A percentile compares a stretch with the other conserved stretches of the same genome.
phyloP scores from a whole-genome alignment of 2,888 invertebrate species.

The Parnassius mnemosyne region DNA sequence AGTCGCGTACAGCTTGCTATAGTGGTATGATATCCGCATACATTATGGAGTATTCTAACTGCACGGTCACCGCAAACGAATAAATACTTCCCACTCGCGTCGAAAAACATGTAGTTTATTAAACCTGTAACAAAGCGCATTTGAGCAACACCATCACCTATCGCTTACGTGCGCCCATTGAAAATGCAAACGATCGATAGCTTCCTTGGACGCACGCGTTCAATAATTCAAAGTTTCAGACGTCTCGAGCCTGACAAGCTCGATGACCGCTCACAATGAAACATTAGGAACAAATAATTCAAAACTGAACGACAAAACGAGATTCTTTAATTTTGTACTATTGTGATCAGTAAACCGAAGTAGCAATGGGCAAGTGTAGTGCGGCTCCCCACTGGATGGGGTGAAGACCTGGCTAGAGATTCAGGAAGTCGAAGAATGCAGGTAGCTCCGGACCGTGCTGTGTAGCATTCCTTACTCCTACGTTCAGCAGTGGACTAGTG shows the following conservation, averaged over 20 bases:
- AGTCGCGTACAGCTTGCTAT: slow-evolving; percentile 62
- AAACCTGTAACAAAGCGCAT: slow-evolving; percentile 77
- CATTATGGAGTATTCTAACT: slow-evolving; percentile 89
- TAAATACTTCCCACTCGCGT: slow-evolving; percentile 86
- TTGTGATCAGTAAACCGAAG: too few relatives aligned
- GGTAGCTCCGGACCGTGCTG: too few relatives aligned
- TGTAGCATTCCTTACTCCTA: too few relatives aligned
- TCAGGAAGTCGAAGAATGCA: too few relatives aligned
- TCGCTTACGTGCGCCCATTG: slow-evolving; percentile 19
- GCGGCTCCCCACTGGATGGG: too few relatives aligned
- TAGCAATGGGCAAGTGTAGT: too few relatives aligned
- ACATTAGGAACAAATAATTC: too few relatives aligned
- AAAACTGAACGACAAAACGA: too few relatives aligned
- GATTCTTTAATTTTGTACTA: too few relatives aligned
- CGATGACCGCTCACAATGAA: too few relatives aligned
- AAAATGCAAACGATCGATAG: slow-evolving; percentile 26
- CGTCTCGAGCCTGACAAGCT: slow-evolving; percentile 30
- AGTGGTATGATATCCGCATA: slow-evolving; percentile 68
- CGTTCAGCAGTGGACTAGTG: too few relatives aligned
- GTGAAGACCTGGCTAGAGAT: too few relatives aligned
- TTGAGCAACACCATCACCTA: slow-evolving; percentile 9
- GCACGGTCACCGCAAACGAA: slow-evolving; percentile 87
- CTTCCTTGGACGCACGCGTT: slow-evolving; percentile 24
- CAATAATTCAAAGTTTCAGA: slow-evolving; percentile 30
- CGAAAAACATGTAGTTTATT: slow-evolving; percentile 86